A percentile compares a stretch with the other conserved stretches of the same genome.
Conservation (phyloP, 2,113 vertebrate species). For the Donacobius atricapilla region DNA sequence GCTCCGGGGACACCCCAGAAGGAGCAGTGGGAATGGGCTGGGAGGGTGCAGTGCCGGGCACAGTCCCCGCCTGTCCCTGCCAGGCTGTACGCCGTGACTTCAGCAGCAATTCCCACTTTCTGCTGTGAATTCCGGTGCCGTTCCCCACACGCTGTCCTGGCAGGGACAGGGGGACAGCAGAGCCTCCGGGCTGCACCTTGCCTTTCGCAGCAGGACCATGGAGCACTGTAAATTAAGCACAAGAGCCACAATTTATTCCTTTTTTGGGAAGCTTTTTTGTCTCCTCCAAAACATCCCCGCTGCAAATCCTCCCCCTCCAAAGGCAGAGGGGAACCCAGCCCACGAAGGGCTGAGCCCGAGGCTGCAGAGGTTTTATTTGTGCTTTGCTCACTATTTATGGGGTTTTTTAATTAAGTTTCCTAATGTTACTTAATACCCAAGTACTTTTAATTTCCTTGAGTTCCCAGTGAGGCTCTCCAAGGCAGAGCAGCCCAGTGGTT, state of each 20-base stretch:
- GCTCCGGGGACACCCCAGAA: background rate
- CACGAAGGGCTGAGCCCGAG: fast-evolving
- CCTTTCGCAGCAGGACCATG: background rate
- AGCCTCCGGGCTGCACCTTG: background rate
- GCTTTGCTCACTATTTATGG: background rate
- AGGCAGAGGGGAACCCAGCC: background rate
- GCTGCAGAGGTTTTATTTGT: background rate
- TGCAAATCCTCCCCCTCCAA: background rate
- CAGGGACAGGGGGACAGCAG: background rate
- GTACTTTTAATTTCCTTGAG: background rate
- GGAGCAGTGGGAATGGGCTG: fast-evolving
- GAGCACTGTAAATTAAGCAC: background rate
- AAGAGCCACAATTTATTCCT: background rate
- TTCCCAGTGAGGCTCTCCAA: background rate
- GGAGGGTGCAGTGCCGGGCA: fast-evolving
- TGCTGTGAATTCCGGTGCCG: fast-evolving
- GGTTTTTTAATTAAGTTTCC: fast-evolving
- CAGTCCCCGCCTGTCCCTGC: background rate
- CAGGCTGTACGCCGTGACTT: fast-evolving
- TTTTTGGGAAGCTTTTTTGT: constrained; percentile 38
- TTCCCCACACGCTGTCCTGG: background rate
- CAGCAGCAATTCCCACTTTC: background rate
- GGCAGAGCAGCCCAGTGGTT: background rate
- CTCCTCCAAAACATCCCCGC: background rate
- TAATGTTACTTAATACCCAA: background rate